Percentiles rank a stretch among this genome's conserved stretches.
These are phyloP conservation scores for Philonicus albiceps DNA, from an alignment of 2,888 invertebrate genomes.

Conservation along the genomic window DNA sequence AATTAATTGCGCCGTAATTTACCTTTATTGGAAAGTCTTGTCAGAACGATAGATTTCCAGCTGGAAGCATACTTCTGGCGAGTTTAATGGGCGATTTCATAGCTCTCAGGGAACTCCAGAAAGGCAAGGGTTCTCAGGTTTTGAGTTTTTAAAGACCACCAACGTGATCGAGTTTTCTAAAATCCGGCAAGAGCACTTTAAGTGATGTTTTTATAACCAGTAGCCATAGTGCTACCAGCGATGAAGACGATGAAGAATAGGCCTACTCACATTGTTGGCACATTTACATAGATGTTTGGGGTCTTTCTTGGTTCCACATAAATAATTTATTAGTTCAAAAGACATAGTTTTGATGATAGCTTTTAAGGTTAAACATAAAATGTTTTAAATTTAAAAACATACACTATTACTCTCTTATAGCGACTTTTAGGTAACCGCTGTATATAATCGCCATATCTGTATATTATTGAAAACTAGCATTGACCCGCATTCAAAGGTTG, in stretches of 20 bases:
- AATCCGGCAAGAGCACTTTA: background rate
- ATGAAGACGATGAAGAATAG: background rate
- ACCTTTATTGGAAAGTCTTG: constrained; percentile 39
- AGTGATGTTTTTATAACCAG: background rate
- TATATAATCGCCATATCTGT: background rate
- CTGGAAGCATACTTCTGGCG: background rate
- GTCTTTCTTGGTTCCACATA: background rate
- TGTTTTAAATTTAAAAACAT: background rate
- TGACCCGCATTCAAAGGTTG: background rate
- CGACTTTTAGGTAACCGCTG: background rate
- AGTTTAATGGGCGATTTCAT: constrained; percentile 6
- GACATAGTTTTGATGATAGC: background rate
- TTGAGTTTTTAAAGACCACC: background rate
- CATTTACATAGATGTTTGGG: background rate
- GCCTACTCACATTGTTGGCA: background rate
- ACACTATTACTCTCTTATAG: background rate
- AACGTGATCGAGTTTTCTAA: background rate
- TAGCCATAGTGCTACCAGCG: background rate
- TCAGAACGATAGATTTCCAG: background rate
- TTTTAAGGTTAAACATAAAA: background rate
- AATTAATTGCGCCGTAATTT: constrained; percentile 34
- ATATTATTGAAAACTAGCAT: background rate
- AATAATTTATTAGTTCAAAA: background rate
- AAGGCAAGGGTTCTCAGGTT: background rate
- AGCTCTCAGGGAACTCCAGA: background rate